Conservation (phyloP, 2,113 vertebrate species). For the Lota lota region DNA sequence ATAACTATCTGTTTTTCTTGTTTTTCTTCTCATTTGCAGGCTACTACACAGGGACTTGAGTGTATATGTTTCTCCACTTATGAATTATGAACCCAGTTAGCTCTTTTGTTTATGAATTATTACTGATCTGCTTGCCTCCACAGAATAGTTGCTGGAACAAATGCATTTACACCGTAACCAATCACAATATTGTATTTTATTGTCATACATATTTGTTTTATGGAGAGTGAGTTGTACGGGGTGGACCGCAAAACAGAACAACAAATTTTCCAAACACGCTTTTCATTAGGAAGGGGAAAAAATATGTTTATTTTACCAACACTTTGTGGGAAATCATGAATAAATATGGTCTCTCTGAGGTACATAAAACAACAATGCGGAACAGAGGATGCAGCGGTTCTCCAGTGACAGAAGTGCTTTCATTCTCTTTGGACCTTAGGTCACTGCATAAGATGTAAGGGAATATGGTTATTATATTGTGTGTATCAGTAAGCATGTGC, state of each 20-base stretch:
- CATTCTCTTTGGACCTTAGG: slow-evolving; percentile 59
- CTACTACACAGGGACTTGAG: slow-evolving; percentile 29
- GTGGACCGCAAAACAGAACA: slow-evolving; percentile 60
- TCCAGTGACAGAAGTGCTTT: slow-evolving; percentile 24
- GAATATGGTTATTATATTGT: neutral
- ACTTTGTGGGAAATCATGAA: slow-evolving; percentile 65
- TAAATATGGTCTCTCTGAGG: slow-evolving; percentile 71
- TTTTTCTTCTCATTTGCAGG: too few species aligned
- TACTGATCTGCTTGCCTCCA: slow-evolving; percentile 59
- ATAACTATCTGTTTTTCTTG: too few species aligned
- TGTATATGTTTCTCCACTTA: slow-evolving; percentile 66
- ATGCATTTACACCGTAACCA: slow-evolving; percentile 61
- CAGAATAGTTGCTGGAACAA: slow-evolving; percentile 62
- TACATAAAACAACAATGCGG: slow-evolving; percentile 68
- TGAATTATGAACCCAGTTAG: slow-evolving; percentile 71
- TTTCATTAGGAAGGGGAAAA: slow-evolving; percentile 63
- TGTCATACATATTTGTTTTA: slow-evolving; percentile 55
- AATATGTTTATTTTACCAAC: slow-evolving; percentile 65
- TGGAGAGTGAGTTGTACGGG: slow-evolving; percentile 47
- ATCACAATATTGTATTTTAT: slow-evolving; percentile 55
- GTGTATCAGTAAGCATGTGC: neutral
- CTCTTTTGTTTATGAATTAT: slow-evolving; percentile 74
- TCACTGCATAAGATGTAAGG: slow-evolving; percentile 28
- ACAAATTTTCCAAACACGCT: slow-evolving; percentile 63
- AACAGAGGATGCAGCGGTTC: slow-evolving; percentile 51